Percentiles rank a stretch among this genome's conserved stretches.
phyloP scores from a whole-genome alignment of 2,113 vertebrate species.

The Pseudopodoces humilis region DNA sequence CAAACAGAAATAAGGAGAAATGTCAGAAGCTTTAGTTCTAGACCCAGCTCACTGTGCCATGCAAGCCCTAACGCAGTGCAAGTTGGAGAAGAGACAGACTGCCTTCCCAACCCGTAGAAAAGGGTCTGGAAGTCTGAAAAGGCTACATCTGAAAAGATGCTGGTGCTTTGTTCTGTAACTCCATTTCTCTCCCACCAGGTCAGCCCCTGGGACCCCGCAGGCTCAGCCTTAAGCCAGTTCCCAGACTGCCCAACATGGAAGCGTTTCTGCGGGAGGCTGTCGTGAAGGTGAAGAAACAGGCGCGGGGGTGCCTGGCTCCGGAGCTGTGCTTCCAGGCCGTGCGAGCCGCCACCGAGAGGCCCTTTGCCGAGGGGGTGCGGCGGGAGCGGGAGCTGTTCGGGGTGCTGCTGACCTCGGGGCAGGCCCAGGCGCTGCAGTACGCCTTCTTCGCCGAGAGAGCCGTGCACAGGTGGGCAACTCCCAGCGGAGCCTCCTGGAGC shows the following conservation, averaged over 20 bases:
- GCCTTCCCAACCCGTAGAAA: background rate
- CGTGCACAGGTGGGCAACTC: slow-evolving; percentile 77
- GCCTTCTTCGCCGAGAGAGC: slow-evolving; percentile 86
- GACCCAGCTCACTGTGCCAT: background rate
- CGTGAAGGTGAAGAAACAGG: slow-evolving; percentile 62
- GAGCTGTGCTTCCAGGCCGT: slow-evolving; percentile 84
- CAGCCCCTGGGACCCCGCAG: slow-evolving; percentile 74
- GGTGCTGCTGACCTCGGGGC: slow-evolving; percentile 78
- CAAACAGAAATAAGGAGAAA: background rate
- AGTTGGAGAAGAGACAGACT: background rate
- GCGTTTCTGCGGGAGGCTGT: slow-evolving; percentile 71
- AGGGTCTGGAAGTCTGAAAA: background rate
- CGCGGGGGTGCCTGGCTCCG: slow-evolving; percentile 81
- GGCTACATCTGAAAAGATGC: background rate
- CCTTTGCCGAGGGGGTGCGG: slow-evolving; percentile 77
- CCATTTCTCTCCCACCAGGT: slow-evolving; percentile 55
- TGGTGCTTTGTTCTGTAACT: background rate
- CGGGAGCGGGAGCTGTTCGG: slow-evolving; percentile 79
- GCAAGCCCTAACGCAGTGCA: background rate
- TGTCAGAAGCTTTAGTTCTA: background rate
- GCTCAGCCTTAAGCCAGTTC: slow-evolving; percentile 69
- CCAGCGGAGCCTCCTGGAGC: slow-evolving; percentile 82
- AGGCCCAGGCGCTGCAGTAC: slow-evolving; percentile 87
- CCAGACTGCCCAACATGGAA: slow-evolving; percentile 68
- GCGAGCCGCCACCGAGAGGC: slow-evolving; percentile 72